Percentiles rank a stretch among this genome's conserved stretches.
Evolutionary conservation across 2,113 vertebrate genomes (phyloP).

Genomic region (Ophiodon elongatus): DNA sequence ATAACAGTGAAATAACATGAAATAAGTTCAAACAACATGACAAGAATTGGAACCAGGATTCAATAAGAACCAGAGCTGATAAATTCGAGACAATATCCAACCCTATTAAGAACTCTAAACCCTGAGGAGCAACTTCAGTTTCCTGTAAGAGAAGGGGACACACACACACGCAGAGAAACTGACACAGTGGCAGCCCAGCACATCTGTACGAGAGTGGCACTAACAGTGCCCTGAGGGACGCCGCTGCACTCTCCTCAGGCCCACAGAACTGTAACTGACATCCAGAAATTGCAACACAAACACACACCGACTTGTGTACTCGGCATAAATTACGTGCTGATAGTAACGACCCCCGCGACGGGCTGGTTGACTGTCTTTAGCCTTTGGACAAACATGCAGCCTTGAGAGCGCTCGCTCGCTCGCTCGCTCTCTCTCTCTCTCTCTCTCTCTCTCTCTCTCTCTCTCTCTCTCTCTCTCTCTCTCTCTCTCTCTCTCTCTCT

Average conservation of each 20-base stretch:
- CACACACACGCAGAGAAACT: conserved; percentile 52
- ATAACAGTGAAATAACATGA: no score
- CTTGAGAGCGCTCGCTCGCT: conserved; percentile 64
- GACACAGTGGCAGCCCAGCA: conserved; percentile 71
- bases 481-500: neutral
- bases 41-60: neutral
- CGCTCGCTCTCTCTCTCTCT: neutral
- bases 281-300: conserved; percentile 62
- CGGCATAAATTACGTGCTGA: conserved; percentile 71
- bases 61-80: conserved; percentile 18
- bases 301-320: conserved; percentile 49
- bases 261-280: conserved; percentile 80
- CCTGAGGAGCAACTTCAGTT: conserved; percentile 59
- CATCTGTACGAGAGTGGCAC: conserved; percentile 81
- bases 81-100: conserved; percentile 27
- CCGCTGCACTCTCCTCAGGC: conserved; percentile 75
- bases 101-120: conserved; percentile 47
- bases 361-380: conserved; percentile 80
- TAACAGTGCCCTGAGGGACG: conserved; percentile 80
- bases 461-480: conserved; percentile 9
- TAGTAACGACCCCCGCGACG: conserved; percentile 71
- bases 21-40: conserved; percentile 10
- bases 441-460: conserved; percentile 4
- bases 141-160: conserved; percentile 57
- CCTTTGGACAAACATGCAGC: conserved; percentile 81